These are phyloP conservation scores for Ephydatia muelleri DNA, from an alignment of 37 sponge, comb jelly and placozoan species.

Conservation along the genomic window DNA sequence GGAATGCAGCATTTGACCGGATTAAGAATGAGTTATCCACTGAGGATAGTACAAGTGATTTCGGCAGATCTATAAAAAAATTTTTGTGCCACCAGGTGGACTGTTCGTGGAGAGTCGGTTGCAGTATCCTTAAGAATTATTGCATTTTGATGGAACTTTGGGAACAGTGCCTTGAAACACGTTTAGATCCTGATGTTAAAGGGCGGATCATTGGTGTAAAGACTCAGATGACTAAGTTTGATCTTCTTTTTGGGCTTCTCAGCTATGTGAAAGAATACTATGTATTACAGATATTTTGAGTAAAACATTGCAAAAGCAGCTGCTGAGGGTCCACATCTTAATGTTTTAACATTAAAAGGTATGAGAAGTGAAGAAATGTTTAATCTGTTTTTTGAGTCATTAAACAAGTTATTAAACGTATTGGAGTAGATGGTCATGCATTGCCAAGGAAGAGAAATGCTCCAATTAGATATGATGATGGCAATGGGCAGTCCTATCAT, in stretches of 20 bases:
- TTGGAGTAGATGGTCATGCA: background rate
- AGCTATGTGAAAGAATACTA: constrained; percentile 65
- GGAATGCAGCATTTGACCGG: constrained; percentile 52
- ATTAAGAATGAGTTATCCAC: constrained; percentile 36
- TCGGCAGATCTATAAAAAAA: constrained; percentile 34
- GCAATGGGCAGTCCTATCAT: constrained; percentile 28
- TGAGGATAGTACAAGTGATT: constrained; percentile 19
- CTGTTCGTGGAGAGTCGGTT: constrained; percentile 38
- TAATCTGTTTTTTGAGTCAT: background rate
- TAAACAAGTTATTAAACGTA: background rate
- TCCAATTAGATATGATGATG: constrained; percentile 11
- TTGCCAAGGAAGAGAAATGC: background rate
- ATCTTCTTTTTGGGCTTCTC: constrained; percentile 66
- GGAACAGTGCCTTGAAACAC: constrained; percentile 62
- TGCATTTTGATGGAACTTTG: constrained; percentile 31
- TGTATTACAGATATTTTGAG: constrained; percentile 74
- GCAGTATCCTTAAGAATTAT: constrained; percentile 53
- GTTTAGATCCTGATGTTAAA: constrained; percentile 67
- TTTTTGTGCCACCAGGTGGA: constrained; percentile 61
- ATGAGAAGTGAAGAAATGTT: constrained; percentile 52
- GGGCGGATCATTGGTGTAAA: constrained; percentile 66
- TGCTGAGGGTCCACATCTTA: constrained; percentile 60
- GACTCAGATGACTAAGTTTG: constrained; percentile 47
- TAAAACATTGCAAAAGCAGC: constrained; percentile 52
- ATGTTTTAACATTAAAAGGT: constrained; percentile 46